Evolutionary conservation across 2,113 vertebrate genomes (phyloP).

Genomic region (Rhadina sibilatrix): DNA sequence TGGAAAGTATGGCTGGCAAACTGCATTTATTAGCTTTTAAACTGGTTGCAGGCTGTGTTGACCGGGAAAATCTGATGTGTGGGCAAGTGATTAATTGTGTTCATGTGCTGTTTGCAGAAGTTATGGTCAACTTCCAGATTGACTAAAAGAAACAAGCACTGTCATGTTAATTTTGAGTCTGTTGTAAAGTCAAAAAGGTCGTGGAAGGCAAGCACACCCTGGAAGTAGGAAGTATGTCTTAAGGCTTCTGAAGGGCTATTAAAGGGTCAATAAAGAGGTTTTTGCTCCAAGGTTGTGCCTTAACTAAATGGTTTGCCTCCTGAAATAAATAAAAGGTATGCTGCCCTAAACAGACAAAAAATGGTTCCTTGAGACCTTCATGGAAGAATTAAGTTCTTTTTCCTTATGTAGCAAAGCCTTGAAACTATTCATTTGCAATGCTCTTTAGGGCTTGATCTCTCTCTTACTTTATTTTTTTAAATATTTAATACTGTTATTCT

Average conservation of each 20-base stretch:
- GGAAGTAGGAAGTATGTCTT: not conserved
- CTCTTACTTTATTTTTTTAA: not conserved
- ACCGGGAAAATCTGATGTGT: rapidly evolving
- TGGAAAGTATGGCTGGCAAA: not conserved
- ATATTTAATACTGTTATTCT: not conserved
- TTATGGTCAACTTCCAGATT: not conserved
- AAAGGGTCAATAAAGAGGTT: not conserved
- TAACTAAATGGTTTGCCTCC: not conserved
- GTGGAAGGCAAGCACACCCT: not conserved
- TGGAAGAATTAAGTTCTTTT: not conserved
- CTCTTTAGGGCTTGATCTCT: not conserved
- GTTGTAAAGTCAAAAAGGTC: not conserved
- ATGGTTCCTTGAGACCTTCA: not conserved
- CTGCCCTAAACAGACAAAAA: not conserved
- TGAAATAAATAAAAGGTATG: not conserved
- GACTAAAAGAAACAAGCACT: not conserved
- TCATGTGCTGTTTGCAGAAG: not conserved
- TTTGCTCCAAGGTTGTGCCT: not conserved
- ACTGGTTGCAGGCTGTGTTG: not conserved
- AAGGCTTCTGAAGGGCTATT: not conserved
- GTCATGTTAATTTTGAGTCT: not conserved
- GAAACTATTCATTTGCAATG: not conserved
- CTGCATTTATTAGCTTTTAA: not conserved
- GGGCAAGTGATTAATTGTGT: rapidly evolving
- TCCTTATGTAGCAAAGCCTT: not conserved